A percentile compares a stretch with the other conserved stretches of the same genome.
These are phyloP conservation scores for Cydia strobilella DNA, from an alignment of 1,140 invertebrate genomes.

Conservation along the genomic window DNA sequence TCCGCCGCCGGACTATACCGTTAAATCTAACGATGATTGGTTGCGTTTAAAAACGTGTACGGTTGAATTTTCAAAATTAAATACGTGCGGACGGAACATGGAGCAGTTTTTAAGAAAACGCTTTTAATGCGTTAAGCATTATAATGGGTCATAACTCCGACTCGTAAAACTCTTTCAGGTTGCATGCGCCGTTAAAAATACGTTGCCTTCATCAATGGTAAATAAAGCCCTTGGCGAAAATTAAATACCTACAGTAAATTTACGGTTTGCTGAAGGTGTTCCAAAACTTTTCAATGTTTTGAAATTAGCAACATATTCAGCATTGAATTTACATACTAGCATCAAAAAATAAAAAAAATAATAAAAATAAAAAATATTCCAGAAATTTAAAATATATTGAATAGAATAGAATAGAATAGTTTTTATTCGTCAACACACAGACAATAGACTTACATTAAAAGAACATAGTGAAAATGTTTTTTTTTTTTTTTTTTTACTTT, in stretches of 20 bases:
- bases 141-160: constrained; percentile 13
- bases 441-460: too few species aligned
- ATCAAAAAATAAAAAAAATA: too few species aligned
- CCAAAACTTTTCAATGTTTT: too few species aligned
- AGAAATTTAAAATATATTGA: too few species aligned
- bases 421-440: too few species aligned
- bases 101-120: background rate
- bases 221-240: constrained; percentile 2
- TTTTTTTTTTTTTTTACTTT: too few species aligned
- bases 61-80: constrained; percentile 18
- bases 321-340: too few species aligned
- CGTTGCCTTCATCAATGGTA: background rate
- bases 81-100: background rate
- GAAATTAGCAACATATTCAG: too few species aligned
- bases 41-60: constrained; percentile 7
- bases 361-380: too few species aligned
- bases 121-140: constrained; percentile 14
- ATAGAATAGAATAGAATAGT: too few species aligned
- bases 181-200: constrained; percentile 24
- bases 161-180: constrained; percentile 17
- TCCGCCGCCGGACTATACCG: constrained; percentile 30
- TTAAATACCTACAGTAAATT: background rate
- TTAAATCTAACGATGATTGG: constrained; percentile 42
- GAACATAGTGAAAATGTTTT: too few species aligned
- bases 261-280: too few species aligned